These are phyloP conservation scores for Dromococcyx pavoninus DNA, from an alignment of 2,797 vertebrate genomes.

Conservation along the genomic window DNA sequence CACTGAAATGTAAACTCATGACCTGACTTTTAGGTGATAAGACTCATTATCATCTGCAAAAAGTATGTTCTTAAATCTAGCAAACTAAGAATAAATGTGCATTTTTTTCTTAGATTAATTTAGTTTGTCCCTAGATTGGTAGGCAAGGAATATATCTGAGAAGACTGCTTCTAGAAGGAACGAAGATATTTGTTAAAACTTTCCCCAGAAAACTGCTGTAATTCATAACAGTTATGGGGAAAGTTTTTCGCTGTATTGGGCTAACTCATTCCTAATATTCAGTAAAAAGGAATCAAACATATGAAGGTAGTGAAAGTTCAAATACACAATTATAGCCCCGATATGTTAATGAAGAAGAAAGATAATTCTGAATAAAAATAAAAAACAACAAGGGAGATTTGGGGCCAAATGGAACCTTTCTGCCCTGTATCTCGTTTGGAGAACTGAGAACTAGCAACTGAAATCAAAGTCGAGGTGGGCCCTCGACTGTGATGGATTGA, in stretches of 20 bases:
- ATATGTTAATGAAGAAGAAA: neutral
- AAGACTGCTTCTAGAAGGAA: neutral
- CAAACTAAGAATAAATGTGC: constrained; percentile 11
- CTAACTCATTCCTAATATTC: neutral
- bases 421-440: neutral
- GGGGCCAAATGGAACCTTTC: neutral
- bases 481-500: neutral
- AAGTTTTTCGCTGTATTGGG: neutral
- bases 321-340: neutral
- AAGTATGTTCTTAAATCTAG: neutral
- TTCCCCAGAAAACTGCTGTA: neutral
- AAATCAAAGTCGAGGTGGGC: too few relatives aligned
- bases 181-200: neutral
- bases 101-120: neutral
- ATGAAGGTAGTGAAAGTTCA: neutral
- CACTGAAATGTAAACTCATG: neutral
- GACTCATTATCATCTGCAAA: neutral
- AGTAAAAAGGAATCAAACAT: neutral
- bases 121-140: neutral
- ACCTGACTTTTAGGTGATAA: neutral
- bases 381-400: neutral
- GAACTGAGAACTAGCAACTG: neutral
- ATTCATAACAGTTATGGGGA: neutral
- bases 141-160: neutral
- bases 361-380: neutral